Base-by-base conservation (phyloP, 2,888 invertebrate genomes). In the Xanthorhoe spadicearia region DNA sequence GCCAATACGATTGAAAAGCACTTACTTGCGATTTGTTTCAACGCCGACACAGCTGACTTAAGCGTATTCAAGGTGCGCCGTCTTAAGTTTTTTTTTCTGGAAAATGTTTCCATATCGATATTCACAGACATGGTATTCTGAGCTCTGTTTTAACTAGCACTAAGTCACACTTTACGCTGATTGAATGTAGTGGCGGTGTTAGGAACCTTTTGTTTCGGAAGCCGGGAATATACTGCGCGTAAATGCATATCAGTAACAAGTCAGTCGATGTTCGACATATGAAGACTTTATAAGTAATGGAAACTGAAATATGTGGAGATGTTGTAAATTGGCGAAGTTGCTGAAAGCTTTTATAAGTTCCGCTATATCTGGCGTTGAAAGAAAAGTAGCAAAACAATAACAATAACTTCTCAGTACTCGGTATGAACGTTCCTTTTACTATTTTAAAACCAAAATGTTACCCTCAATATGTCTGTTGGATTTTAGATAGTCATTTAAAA, bases 1-100 rank as follows among this genome's bases (percentile, higher is more conserved):
- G 64, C 71, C 69, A 72, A 71, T 59, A 74, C 72, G 75, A 80
- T 78, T 66, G 72, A 73, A 77, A 74, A 80, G 70, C 77, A 91
- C 92, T 92, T 83, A 92, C 92, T 90, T 67, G 92, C 87, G 77
- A 93, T 89, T 84, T 93, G 93, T 79, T 85, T 88, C 72, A 92
- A 83, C 73, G 91, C 92, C 70, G 89, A 88, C 79, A 92, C 88
- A 66, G 92, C 91, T 17, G 89, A 88, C 77, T 90, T 91, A 74
- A 93, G 81, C 61, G 93, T 93, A 77, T 88, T 93, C 77, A 91
- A 77, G 15, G 91, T 90, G 38, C 92, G 89, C 23, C 93, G 85
- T 72, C 92, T 84, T 56, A 93, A 78, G 80, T 93, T 93, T 73
- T 92, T 92, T 83, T 90, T 89, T 63, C 85, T 79, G 28, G 90